A percentile compares a stretch with the other conserved stretches of the same genome.
phyloP scores from a whole-genome alignment of 2,888 invertebrate genomes.

The Hyposoter didymator region DNA sequence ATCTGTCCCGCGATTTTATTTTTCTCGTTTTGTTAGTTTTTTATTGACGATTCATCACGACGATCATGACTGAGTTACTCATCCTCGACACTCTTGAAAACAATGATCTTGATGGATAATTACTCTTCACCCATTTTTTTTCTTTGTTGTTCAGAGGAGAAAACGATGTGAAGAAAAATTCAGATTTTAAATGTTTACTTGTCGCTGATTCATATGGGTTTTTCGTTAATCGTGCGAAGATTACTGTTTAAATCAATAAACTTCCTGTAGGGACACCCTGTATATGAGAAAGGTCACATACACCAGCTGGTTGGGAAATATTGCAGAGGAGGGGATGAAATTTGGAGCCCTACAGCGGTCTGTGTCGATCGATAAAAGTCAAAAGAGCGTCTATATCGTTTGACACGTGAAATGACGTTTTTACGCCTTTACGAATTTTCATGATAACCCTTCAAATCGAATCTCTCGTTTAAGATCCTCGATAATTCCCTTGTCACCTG shows the following conservation, averaged over 20 bases:
- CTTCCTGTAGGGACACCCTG: not conserved
- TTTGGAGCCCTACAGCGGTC: slow-evolving; percentile 2
- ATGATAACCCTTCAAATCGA: not conserved
- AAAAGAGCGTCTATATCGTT: slow-evolving; percentile 14
- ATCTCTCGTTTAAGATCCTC: not conserved
- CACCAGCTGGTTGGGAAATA: slow-evolving; percentile 22
- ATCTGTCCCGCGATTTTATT: not conserved
- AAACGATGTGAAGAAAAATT: not conserved
- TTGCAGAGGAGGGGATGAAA: not conserved
- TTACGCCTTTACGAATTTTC: slow-evolving; percentile 4
- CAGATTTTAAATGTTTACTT: not conserved
- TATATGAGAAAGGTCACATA: slow-evolving; percentile 14
- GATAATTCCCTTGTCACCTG: not conserved
- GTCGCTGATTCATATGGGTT: not conserved
- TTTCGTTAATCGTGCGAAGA: not conserved
- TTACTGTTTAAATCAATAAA: not conserved
- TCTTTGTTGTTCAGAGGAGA: not conserved
- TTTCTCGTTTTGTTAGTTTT: not conserved
- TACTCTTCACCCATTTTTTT: not conserved
- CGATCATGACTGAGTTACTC: not conserved
- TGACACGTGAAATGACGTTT: not conserved
- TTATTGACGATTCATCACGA: too few relatives aligned
- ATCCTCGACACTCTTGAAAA: not conserved
- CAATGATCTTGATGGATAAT: not conserved
- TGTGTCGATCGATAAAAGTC: slow-evolving; percentile 24